Base-by-base conservation (phyloP, 2,888 invertebrate genomes). In the Salticus scenicus region DNA sequence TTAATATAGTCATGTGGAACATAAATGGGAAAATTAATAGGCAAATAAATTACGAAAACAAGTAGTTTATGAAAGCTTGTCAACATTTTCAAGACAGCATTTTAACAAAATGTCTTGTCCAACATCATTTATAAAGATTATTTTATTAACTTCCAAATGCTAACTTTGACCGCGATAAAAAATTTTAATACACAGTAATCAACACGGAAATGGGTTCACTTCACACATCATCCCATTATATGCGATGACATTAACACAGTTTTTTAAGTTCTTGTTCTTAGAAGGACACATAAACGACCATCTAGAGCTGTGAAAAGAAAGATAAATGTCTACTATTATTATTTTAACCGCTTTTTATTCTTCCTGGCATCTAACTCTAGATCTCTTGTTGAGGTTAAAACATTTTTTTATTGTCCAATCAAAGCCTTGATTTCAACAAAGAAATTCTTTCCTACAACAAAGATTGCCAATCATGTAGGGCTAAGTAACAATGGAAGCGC, bases 401-500 rank as follows among this genome's bases (percentile, higher is more conserved):
- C 57, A 24, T 57, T 24, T 57, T 4, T 57, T 57, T 24, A 57
- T 57, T 57, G 57, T 57, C 57, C 57, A 57, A 57, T 24, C 24
- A 57, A 24, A 24, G 57, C 24, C 17, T 24, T 24, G 20, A 20
- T 57, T 57, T 57, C 57, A 24, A 57, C 57, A 57, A 57, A 57
- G 24, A 24, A 57, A 57, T 24, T 57, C 20, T 12, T 24, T 57
- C 2, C 17, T 20, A 24, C 57, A 5, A 24, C 4, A n/a, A 24
- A 1, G 4, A 12, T 57, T 57, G 57, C 57, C 57, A 57, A 57
- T 57, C 57, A 24, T 57, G 24, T 17, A 57, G 24, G 5, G 12
- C 57, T 57, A 57, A 57, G 12, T 57, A 57, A 57, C 57, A 57
- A 57, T 57, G 57, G 57, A 57, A 37, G 24, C 57, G 17, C 20